These are phyloP conservation scores for Hecatera dysodea DNA, from an alignment of 2,888 invertebrate genomes.

Conservation along the genomic window DNA sequence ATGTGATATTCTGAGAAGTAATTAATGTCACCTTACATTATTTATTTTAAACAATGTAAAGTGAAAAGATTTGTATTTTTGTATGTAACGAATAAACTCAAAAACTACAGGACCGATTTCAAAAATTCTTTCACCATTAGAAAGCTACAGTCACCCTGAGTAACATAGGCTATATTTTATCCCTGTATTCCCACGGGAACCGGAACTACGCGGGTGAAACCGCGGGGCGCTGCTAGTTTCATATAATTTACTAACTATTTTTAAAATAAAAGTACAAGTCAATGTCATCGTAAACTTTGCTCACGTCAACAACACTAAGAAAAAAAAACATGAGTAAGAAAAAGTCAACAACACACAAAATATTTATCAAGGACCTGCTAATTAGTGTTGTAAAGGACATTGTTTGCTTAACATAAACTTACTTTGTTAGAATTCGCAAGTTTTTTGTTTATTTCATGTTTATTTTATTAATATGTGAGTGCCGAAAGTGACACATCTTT, in stretches of 20 bases:
- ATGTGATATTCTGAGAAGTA: no score
- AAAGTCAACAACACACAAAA: constrained; percentile 7
- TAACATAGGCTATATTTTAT: no score
- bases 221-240: no score
- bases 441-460: constrained; percentile 46
- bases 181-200: no score
- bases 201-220: no score
- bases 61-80: no score
- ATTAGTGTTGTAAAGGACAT: constrained; percentile 46
- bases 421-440: constrained; percentile 58
- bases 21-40: no score
- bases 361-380: constrained; percentile 49
- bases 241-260: not conserved
- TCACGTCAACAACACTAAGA: not conserved
- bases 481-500: constrained; percentile 58
- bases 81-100: no score
- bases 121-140: no score
- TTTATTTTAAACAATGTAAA: no score
- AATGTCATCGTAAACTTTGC: not conserved
- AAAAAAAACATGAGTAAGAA: constrained; percentile 8
- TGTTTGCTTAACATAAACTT: constrained; percentile 24
- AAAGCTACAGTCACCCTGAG: no score
- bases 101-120: no score
- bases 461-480: constrained; percentile 54
- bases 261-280: not conserved